phyloP scores from a whole-genome alignment of 2,888 invertebrate genomes.

The Chironomus riparius region DNA sequence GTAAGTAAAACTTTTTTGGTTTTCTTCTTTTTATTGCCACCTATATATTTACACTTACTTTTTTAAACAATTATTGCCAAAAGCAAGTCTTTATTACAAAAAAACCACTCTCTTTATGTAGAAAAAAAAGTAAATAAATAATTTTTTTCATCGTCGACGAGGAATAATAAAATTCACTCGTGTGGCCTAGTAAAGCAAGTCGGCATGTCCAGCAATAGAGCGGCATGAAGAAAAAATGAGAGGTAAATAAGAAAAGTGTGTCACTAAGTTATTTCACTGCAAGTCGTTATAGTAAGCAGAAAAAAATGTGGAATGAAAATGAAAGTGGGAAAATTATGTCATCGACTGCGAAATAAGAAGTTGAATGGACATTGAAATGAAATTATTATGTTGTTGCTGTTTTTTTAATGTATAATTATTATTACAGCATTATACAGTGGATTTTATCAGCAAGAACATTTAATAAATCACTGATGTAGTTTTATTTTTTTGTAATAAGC shows the following conservation, averaged over 20 bases:
- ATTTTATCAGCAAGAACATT: too few relatives aligned
- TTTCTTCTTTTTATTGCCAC: neutral
- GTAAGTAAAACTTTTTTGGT: slow-evolving; percentile 3
- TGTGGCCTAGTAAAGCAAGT: neutral
- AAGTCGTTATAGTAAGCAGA: neutral
- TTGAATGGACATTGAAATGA: slow-evolving; percentile 2
- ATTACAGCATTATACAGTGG: too few relatives aligned
- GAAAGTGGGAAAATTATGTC: slow-evolving; percentile 26
- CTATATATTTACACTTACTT: too few relatives aligned
- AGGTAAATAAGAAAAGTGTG: slow-evolving; percentile 17
- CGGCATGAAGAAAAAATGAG: neutral
- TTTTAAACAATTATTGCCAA: neutral
- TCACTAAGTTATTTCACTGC: slow-evolving; percentile 17
- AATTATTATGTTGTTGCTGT: neutral
- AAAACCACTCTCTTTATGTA: neutral
- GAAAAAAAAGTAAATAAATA: neutral
- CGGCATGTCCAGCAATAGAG: neutral
- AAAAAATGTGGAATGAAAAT: slow-evolving; percentile 13
- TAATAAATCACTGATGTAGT: too few relatives aligned
- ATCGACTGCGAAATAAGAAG: slow-evolving; percentile 6
- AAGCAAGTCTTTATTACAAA: neutral
- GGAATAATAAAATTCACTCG: neutral
- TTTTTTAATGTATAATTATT: too few relatives aligned
- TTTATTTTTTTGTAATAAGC: neutral
- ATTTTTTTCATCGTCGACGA: too few relatives aligned